A percentile compares a stretch with the other conserved stretches of the same genome.
Evolutionary conservation across 35 echinoderm and acorn worm genomes (phyloP).

Genomic region (Chiridota heheva): DNA sequence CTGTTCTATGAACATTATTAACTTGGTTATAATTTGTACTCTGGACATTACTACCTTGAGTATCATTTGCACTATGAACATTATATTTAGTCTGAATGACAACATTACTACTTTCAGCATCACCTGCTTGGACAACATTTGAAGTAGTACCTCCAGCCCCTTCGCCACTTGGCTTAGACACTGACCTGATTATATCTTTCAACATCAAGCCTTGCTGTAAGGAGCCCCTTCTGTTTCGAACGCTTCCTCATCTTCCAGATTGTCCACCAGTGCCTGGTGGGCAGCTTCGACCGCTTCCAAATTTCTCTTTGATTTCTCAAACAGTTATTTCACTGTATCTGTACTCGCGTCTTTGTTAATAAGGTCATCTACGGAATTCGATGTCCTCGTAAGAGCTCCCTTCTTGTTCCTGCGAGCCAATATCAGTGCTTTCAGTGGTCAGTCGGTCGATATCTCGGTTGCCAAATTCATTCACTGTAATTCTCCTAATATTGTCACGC

Average conservation of each 20-base stretch:
- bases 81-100: too few species aligned
- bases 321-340: background rate
- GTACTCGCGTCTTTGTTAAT: background rate
- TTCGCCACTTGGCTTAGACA: too few species aligned
- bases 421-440: background rate
- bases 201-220: too few species aligned
- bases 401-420: background rate
- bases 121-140: too few species aligned
- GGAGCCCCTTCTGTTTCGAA: background rate
- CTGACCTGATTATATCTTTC: too few species aligned
- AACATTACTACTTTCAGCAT: too few species aligned
- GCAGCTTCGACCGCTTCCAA: conserved; percentile 1
- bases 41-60: too few species aligned
- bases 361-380: background rate
- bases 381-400: background rate
- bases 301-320: background rate
- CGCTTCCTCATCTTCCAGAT: background rate
- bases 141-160: too few species aligned
- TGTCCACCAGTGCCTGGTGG: background rate
- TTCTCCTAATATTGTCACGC: too few species aligned
- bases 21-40: too few species aligned
- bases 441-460: background rate
- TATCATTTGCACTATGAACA: too few species aligned
- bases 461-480: conserved; percentile 20
- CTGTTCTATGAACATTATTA: too few species aligned